Conservation (phyloP, 2,797 vertebrate genomes). For the Mionectes olivaceus region DNA sequence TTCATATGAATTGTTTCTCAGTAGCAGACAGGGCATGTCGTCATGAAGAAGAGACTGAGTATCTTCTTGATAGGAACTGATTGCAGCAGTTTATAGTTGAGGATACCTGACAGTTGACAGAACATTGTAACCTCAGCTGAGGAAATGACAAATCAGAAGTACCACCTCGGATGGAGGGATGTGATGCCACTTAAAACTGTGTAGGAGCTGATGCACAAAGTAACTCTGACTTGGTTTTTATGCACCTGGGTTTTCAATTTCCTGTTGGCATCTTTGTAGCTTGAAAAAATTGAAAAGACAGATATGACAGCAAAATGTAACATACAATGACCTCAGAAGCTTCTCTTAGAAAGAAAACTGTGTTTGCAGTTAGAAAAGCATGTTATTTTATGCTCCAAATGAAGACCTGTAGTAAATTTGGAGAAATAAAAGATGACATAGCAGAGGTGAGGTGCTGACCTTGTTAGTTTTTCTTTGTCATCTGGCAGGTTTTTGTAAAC, state of each 20-base stretch:
- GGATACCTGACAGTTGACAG: neutral
- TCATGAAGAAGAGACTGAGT: neutral
- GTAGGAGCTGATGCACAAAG: neutral
- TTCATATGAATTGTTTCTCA: neutral
- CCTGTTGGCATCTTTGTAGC: neutral
- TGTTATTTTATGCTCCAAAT: neutral
- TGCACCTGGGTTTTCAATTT: neutral
- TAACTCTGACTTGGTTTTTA: neutral
- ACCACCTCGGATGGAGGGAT: neutral
- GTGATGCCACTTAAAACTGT: neutral
- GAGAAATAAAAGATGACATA: neutral
- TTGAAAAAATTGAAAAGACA: neutral
- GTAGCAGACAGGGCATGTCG: neutral
- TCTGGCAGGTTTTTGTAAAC: conserved; percentile 13
- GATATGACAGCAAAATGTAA: neutral
- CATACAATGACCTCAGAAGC: neutral
- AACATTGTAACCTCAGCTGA: neutral
- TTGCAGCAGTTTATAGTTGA: neutral
- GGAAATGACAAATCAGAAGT: neutral
- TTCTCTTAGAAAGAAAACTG: neutral
- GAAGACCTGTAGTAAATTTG: neutral
- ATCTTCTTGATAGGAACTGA: neutral
- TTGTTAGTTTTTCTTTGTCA: neutral
- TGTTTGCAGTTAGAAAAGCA: neutral
- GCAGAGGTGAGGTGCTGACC: neutral